Evolutionary conservation across 2,113 vertebrate species (phyloP).

Genomic region (Choloepus hoffmanni): DNA sequence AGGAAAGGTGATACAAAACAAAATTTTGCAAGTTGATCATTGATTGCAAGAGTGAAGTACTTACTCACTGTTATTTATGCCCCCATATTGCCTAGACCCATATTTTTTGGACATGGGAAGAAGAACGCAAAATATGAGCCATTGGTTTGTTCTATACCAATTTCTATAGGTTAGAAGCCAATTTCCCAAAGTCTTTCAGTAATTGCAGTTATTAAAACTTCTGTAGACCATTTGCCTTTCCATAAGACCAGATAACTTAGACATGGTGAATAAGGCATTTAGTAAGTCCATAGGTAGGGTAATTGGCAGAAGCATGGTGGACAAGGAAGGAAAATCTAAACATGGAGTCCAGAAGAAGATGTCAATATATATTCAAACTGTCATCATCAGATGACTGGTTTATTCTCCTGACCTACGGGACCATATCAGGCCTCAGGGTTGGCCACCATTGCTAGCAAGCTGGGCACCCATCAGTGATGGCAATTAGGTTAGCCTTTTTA

Average conservation of each 20-base stretch:
- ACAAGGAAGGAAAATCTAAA: not conserved
- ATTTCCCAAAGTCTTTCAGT: not conserved
- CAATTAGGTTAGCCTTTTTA: not conserved
- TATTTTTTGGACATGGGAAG: not conserved
- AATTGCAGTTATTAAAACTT: not conserved
- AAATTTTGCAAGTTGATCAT: not conserved
- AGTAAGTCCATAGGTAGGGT: not conserved
- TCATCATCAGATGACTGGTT: not conserved
- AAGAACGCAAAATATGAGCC: not conserved
- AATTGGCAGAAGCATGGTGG: not conserved
- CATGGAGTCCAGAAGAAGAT: not conserved
- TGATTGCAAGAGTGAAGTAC: not conserved
- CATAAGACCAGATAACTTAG: not conserved
- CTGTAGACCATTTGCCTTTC: not conserved
- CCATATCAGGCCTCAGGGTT: not conserved
- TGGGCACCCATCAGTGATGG: not conserved
- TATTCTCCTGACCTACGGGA: not conserved
- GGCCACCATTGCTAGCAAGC: not conserved
- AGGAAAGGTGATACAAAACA: not conserved
- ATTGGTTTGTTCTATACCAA: not conserved
- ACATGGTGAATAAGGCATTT: not conserved
- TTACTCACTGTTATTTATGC: not conserved
- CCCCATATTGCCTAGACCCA: not conserved
- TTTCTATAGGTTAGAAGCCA: not conserved
- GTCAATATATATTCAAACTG: not conserved